Evolutionary conservation across 2,113 vertebrate species (phyloP), one percentile per base, ranked within the genome.

Genomic region (Puffinus mauretanicus): DNA sequence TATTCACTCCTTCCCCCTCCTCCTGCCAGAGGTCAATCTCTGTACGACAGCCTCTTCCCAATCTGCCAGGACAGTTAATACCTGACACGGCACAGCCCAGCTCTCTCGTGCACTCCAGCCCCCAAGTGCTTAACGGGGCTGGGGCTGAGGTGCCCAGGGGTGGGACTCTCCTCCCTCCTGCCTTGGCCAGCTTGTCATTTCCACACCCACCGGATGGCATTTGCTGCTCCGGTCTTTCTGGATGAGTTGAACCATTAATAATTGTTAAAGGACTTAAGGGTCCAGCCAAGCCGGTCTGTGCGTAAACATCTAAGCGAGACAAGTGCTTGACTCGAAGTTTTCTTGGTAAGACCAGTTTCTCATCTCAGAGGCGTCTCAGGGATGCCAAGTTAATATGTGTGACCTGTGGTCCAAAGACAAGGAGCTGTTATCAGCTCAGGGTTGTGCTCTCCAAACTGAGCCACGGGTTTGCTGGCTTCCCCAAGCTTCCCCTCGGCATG

Each of bases 121-220:
- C 51, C 0, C 0, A 77, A 27, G 21, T 44, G 42, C 29, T 38
- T 19, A 52, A 30, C 1, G 4, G 36, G 54, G 58, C 19, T 25
- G 34, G 25, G 51, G 40, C 11, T 77, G 65, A 78, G 20, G 47
- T 61, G 18, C 46, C 58, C 65, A 52, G 62, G 44, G 66, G n/a
- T 77, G 49, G 62, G 22, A 76, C 5, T 60, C 11, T 54, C 44
- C n/a, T 92, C n/a, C n/a, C n/a, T 62, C 46, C 60, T 86, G 55
- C 25, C 30, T 84, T 58, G 20, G 26, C 32, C 1, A 1, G 8
- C 22, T 40, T 84, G 38, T 75, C 34, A 3, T 66, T 83, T 84
- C 77, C 40, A 54, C 32, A 77, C 34, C 65, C 25, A 51, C 26
- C 5, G 1, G 34, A 55, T 40, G 34, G 17, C 1, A 1, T 62